These are phyloP conservation scores for Hypocryptadius cinnamomeus DNA, from an alignment of 2,113 vertebrate genomes.

Conservation along the genomic window DNA sequence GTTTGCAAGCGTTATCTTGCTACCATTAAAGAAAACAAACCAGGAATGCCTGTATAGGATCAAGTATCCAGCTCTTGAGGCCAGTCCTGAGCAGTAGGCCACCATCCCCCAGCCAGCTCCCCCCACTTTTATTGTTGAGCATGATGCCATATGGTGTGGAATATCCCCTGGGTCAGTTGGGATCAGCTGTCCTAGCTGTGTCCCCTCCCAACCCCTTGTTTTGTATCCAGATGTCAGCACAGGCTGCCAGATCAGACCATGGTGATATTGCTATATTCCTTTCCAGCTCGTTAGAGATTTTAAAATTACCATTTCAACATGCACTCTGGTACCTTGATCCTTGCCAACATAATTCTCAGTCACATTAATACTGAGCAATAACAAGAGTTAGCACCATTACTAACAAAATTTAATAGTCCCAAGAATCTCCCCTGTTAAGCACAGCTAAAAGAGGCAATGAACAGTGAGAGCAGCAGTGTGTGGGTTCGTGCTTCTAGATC, in stretches of 20 bases:
- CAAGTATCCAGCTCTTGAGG: background rate
- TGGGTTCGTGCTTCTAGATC: background rate
- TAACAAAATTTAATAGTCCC: background rate
- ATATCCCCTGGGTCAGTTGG: background rate
- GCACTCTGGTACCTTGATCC: background rate
- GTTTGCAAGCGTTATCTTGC: background rate
- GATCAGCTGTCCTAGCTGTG: background rate
- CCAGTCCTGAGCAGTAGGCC: background rate
- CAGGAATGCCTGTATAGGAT: background rate
- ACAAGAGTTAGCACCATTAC: background rate
- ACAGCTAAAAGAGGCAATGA: background rate
- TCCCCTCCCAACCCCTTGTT: background rate
- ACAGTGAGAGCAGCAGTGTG: background rate
- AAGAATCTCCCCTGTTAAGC: background rate
- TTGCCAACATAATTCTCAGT: background rate
- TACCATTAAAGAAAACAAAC: background rate
- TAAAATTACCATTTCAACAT: background rate
- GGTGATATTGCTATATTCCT: background rate
- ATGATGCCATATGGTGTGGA: background rate
- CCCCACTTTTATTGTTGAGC: background rate
- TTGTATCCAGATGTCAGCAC: background rate
- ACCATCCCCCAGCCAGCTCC: background rate
- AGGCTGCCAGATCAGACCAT: background rate
- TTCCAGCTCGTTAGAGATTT: background rate
- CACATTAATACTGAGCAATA: background rate